These are phyloP conservation scores for Conistra vaccinii DNA, from an alignment of 2,888 invertebrate genomes.

Conservation along the genomic window DNA sequence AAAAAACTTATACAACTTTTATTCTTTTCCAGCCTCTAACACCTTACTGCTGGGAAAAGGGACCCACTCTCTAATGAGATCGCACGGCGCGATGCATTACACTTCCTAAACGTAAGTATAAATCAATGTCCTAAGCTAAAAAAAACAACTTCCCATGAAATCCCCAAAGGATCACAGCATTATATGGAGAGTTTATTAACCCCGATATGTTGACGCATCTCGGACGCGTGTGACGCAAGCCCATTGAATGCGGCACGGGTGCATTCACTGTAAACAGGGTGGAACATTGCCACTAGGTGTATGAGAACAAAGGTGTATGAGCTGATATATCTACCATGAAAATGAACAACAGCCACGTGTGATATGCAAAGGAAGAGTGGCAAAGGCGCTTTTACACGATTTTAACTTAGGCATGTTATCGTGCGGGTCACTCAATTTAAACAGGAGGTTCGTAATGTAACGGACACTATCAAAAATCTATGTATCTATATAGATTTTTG, in stretches of 20 bases:
- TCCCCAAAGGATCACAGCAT: conserved; percentile 1
- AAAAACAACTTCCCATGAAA: not conserved
- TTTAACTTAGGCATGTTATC: not conserved
- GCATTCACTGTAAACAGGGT: conserved; percentile 63
- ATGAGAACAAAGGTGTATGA: conserved; percentile 18
- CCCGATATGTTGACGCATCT: conserved; percentile 47
- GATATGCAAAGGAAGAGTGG: not conserved
- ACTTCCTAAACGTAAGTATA: not conserved
- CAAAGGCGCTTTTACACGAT: not conserved
- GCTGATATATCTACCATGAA: conserved; percentile 48
- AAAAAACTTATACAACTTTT: not conserved
- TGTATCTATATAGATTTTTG: not conserved
- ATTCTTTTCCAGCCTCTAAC: not conserved
- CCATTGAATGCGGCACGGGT: conserved; percentile 55
- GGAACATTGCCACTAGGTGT: not conserved
- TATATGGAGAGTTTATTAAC: conserved; percentile 44
- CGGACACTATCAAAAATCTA: not conserved
- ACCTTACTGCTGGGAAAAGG: not conserved
- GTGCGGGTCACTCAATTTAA: not conserved
- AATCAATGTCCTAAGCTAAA: not conserved
- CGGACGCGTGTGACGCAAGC: conserved; percentile 61
- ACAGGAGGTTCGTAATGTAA: no score
- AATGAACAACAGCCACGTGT: conserved; percentile 8
- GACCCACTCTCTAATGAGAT: no score
- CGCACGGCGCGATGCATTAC: not conserved